A percentile compares a stretch with the other conserved stretches of the same genome.
Conservation (phyloP, 64 coral and sea anemone species). For the Astreopora myriophthalma region DNA sequence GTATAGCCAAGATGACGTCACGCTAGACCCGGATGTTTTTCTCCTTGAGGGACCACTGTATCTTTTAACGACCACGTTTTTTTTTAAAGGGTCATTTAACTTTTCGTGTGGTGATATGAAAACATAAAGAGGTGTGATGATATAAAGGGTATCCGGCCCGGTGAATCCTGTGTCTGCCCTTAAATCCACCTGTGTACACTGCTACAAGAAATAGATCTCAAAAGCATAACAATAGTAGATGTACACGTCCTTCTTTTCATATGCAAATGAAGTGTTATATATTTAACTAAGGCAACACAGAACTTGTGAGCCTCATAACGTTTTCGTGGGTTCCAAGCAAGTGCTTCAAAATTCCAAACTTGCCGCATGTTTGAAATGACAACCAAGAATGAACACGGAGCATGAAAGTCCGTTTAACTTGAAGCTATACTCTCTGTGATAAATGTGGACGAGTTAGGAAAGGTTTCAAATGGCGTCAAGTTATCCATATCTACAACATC, state of each 20-base stretch:
- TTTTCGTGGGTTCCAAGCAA: not conserved
- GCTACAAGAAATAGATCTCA: not conserved
- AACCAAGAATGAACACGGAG: not conserved
- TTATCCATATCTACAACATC: not conserved
- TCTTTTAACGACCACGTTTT: no score
- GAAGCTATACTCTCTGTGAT: not conserved
- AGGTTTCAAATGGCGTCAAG: not conserved
- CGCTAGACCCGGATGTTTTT: no score
- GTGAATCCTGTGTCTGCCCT: not conserved
- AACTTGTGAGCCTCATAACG: not conserved
- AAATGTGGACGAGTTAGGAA: not conserved
- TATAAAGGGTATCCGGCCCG: not conserved
- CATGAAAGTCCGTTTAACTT: not conserved
- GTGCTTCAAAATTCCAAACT: not conserved
- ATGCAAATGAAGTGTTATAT: slow-evolving; percentile 13
- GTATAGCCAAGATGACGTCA: no score
- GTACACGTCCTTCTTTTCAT: slow-evolving; percentile 1
- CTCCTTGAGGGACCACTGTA: no score
- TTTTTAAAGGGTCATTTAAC: no score
- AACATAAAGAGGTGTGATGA: no score
- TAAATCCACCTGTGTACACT: slow-evolving; percentile 22
- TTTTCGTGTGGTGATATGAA: no score
- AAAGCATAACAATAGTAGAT: slow-evolving; percentile 2
- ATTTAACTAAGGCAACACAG: not conserved
- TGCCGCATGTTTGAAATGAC: not conserved